phyloP scores from a whole-genome alignment of 2,888 invertebrate genomes.

The Syrphus vitripennis region DNA sequence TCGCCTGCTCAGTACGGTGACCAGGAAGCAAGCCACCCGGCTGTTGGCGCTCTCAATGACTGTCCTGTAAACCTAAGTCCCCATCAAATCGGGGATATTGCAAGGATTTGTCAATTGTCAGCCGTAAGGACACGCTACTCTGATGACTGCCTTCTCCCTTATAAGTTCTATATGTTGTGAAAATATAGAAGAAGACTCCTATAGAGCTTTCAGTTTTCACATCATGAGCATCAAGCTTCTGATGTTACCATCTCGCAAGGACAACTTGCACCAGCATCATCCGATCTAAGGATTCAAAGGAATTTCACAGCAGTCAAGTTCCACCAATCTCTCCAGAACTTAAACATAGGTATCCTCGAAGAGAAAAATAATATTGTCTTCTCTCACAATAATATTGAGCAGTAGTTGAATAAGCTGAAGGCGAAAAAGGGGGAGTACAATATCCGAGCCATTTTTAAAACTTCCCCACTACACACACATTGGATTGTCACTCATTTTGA shows the following conservation, averaged over 20 bases:
- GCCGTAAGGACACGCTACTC: slow-evolving; percentile 61
- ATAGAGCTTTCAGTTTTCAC: slow-evolving; percentile 54
- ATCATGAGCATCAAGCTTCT: slow-evolving; percentile 45
- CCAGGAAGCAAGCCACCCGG: slow-evolving; percentile 70
- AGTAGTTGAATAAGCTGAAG: neutral
- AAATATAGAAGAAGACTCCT: neutral
- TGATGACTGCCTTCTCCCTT: slow-evolving; percentile 4
- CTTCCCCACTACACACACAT: slow-evolving; percentile 52
- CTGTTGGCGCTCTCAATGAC: slow-evolving; percentile 71
- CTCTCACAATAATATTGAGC: slow-evolving; percentile 51
- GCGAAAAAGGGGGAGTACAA: slow-evolving; percentile 57
- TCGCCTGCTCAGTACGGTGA: slow-evolving; percentile 21
- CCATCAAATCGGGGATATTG: slow-evolving; percentile 71
- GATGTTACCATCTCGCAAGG: slow-evolving; percentile 45
- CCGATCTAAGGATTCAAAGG: slow-evolving; percentile 43
- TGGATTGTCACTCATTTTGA: slow-evolving; percentile 60
- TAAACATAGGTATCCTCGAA: slow-evolving; percentile 58
- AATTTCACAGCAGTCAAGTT: slow-evolving; percentile 30
- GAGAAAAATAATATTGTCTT: slow-evolving; percentile 53
- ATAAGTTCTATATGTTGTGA: slow-evolving; percentile 15
- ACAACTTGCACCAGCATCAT: slow-evolving; percentile 27
- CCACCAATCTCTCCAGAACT: slow-evolving; percentile 23
- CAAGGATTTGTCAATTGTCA: slow-evolving; percentile 72
- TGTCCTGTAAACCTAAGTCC: slow-evolving; percentile 71
- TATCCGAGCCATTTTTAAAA: slow-evolving; percentile 69